A percentile compares a stretch with the other conserved stretches of the same genome.
phyloP scores from a whole-genome alignment of 2,113 vertebrate species.

The Pantherophis guttatus region DNA sequence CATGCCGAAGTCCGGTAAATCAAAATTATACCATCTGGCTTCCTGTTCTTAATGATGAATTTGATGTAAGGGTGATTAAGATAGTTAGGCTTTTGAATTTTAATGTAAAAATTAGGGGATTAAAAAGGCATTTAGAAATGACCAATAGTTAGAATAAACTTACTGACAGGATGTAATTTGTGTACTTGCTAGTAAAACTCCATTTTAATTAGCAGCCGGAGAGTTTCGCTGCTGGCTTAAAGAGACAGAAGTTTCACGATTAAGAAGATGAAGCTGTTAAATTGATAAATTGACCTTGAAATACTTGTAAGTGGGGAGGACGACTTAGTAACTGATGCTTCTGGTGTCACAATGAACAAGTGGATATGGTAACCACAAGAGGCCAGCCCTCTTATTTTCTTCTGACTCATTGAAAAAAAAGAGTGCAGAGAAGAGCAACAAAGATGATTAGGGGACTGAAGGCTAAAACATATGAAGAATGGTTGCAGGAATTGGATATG shows the following conservation, averaged over 20 bases:
- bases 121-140: conserved; percentile 99
- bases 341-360: conserved; percentile 59
- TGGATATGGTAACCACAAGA: conserved; percentile 32
- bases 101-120: conserved; percentile 97
- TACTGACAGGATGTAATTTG: conserved; percentile 95
- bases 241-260: conserved; percentile 95
- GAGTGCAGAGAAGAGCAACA: background rate
- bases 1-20: conserved; percentile 93
- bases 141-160: conserved; percentile 92
- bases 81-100: conserved; percentile 93
- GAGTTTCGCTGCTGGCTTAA: conserved; percentile 87
- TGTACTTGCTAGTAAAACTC: conserved; percentile 93
- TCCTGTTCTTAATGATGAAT: conserved; percentile 98
- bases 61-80: conserved; percentile 96
- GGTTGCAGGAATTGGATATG: background rate
- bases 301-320: conserved; percentile 81
- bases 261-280: conserved; percentile 93
- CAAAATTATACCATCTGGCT: conserved; percentile 99
- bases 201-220: conserved; percentile 89
- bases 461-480: background rate
- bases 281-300: conserved; percentile 93
- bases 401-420: conserved; percentile 28
- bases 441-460: too few relatives aligned
- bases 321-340: conserved; percentile 70
- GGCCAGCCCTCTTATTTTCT: conserved; percentile 48